These are phyloP conservation scores for Argyresthia albistria DNA, from an alignment of 2,888 invertebrate genomes.

Conservation along the genomic window DNA sequence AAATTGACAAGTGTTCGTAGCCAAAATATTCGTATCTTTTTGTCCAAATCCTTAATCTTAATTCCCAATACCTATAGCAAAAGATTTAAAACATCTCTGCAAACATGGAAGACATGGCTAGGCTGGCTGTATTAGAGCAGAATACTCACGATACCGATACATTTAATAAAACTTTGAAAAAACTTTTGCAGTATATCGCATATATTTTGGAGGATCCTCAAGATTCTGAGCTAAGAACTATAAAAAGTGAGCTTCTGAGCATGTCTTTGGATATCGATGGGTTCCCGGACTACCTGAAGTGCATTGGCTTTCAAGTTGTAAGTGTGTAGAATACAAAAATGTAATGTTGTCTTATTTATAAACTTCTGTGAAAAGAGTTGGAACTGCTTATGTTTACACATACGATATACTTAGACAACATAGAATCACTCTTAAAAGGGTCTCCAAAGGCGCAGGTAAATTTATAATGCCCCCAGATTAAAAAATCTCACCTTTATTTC, in stretches of 20 bases:
- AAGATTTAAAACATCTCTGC: background rate
- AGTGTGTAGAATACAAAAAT: too few relatives aligned
- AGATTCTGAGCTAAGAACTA: slow-evolving; percentile 35
- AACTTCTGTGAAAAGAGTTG: too few relatives aligned
- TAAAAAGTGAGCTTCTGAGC: slow-evolving; percentile 34
- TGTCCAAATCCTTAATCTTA: background rate
- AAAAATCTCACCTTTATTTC: background rate
- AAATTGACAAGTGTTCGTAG: slow-evolving; percentile 1
- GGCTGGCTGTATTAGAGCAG: slow-evolving; percentile 56
- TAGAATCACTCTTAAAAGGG: too few relatives aligned
- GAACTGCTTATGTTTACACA: too few relatives aligned
- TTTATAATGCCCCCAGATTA: background rate
- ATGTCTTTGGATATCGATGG: slow-evolving; percentile 27
- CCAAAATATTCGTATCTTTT: background rate
- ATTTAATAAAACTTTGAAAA: slow-evolving; percentile 39
- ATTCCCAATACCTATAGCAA: background rate
- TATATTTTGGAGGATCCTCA: slow-evolving; percentile 53
- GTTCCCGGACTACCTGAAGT: slow-evolving; percentile 47
- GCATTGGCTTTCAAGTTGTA: slow-evolving; percentile 49
- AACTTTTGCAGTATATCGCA: slow-evolving; percentile 37
- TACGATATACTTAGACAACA: too few relatives aligned
- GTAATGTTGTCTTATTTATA: too few relatives aligned
- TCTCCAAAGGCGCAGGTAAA: background rate
- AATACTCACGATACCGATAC: slow-evolving; percentile 32
- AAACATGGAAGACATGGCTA: slow-evolving; percentile 60